Conservation (phyloP, 1,140 invertebrate species). For the Drosophila busckii region DNA sequence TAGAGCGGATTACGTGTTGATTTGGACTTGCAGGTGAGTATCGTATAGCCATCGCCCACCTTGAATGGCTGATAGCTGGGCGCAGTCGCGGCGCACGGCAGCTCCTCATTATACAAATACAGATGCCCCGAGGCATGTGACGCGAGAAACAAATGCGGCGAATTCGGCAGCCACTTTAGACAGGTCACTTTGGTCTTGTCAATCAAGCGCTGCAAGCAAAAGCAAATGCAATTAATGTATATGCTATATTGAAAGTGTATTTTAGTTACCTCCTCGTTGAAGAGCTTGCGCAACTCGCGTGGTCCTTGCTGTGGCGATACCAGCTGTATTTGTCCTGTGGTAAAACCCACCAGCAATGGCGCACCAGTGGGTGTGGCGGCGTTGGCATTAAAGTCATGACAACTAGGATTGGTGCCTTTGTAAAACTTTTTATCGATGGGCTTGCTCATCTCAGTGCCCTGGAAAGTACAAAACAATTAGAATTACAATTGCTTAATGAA, state of each 20-base stretch:
- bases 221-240: background rate
- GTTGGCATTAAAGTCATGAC: constrained; percentile 97
- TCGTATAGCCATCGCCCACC: constrained; percentile 94
- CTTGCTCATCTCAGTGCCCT: constrained; percentile 96
- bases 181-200: constrained; percentile 99
- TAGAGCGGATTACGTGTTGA: constrained; percentile 97
- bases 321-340: constrained; percentile 97
- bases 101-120: constrained; percentile 98
- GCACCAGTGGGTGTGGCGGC: constrained; percentile 90
- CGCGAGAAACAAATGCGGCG: constrained; percentile 94
- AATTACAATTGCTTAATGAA: no score
- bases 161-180: constrained; percentile 97
- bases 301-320: constrained; percentile 98
- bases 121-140: constrained; percentile 98
- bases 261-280: constrained; percentile 95
- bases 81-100: constrained; percentile 89
- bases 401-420: constrained; percentile 99
- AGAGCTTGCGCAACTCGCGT: constrained; percentile 96
- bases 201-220: constrained; percentile 88
- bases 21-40: constrained; percentile 98
- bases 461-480: constrained; percentile 25
- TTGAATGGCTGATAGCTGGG: constrained; percentile 97
- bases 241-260: background rate
- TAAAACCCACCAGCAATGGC: constrained; percentile 95
- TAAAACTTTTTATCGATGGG: constrained; percentile 98